phyloP scores from a whole-genome alignment of 2,797 vertebrate genomes.

The Alca torda region DNA sequence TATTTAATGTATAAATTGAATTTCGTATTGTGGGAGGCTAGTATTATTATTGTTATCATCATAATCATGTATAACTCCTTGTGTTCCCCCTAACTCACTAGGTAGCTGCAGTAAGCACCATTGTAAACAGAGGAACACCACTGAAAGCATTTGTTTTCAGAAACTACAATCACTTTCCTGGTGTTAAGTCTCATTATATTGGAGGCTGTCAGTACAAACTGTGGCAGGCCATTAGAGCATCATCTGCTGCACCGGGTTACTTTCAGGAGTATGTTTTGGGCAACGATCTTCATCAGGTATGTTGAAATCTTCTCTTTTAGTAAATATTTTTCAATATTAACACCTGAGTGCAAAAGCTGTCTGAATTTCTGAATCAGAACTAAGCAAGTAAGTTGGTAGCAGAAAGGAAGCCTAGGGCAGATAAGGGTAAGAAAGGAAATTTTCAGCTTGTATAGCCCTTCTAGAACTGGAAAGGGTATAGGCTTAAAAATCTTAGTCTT shows the following conservation, averaged over 20 bases:
- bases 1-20: background rate
- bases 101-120: constrained; percentile 95
- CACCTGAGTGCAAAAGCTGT: background rate
- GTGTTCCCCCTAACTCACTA: constrained; percentile 56
- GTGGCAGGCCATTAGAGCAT: constrained; percentile 92
- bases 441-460: background rate
- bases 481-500: background rate
- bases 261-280: constrained; percentile 91
- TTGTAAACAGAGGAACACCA: constrained; percentile 90
- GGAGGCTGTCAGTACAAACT: constrained; percentile 91
- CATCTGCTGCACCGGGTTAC: constrained; percentile 92
- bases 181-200: constrained; percentile 87
- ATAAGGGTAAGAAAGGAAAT: background rate
- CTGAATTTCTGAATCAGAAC: background rate
- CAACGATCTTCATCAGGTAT: constrained; percentile 92
- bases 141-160: constrained; percentile 95
- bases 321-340: background rate
- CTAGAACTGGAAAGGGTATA: background rate
- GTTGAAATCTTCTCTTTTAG: background rate
- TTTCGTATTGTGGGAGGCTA: background rate
- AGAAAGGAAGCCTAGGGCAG: background rate
- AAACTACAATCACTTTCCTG: constrained; percentile 93
- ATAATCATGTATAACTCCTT: background rate
- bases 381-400: background rate
- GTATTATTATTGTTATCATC: background rate